These are phyloP conservation scores for Drosophila lacertosa DNA, from an alignment of 1,140 invertebrate genomes.

Conservation along the genomic window DNA sequence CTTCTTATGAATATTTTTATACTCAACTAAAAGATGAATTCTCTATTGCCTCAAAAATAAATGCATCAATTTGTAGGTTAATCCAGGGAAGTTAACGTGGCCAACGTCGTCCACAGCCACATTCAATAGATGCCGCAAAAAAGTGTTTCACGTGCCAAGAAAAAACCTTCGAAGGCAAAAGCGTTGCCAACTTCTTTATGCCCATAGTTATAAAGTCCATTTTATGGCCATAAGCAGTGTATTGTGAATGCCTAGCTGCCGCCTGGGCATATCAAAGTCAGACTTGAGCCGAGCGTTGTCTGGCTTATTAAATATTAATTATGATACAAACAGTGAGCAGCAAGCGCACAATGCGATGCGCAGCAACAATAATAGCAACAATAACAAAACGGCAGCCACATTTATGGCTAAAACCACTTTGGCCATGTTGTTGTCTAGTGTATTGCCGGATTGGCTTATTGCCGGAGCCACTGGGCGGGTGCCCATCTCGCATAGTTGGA, in stretches of 20 bases:
- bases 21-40: neutral
- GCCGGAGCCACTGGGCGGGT: constrained; percentile 67
- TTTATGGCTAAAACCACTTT: constrained; percentile 74
- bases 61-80: neutral
- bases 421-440: constrained; percentile 13
- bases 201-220: constrained; percentile 4
- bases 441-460: no score
- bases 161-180: neutral
- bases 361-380: constrained; percentile 43
- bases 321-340: constrained; percentile 44
- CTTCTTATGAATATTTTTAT: neutral
- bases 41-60: neutral
- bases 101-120: neutral
- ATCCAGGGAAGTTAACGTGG: neutral
- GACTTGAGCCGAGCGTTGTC: constrained; percentile 37
- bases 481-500: constrained; percentile 38
- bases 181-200: neutral
- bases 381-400: constrained; percentile 35
- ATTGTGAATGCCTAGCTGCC: constrained; percentile 25
- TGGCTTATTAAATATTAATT: constrained; percentile 81
- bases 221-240: constrained; percentile 18
- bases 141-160: neutral
- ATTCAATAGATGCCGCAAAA: neutral
- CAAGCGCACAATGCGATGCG: constrained; percentile 18
- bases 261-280: constrained; percentile 18